Base-by-base conservation (phyloP, 2,888 invertebrate genomes). In the Nudaria mundana region DNA sequence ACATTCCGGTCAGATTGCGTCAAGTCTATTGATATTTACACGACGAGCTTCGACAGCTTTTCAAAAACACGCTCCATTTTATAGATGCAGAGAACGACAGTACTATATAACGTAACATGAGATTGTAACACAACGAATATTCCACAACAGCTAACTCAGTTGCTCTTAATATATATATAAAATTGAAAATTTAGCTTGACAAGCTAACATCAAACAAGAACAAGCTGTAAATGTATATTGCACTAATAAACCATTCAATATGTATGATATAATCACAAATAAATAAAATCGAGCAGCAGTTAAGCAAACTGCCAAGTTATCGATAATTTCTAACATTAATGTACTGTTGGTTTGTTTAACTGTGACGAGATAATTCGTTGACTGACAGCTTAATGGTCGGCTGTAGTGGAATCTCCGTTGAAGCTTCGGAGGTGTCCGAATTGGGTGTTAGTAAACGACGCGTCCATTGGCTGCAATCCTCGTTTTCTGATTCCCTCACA, bases 331-430 rank as follows among this genome's bases (percentile, higher is more conserved):
- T 49, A 48, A 46, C 7, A 25, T 28, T 38, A n/a, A 32, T 20
- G 15, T 28, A 32, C 32, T 28, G 32, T 28, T 49, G 42, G 56
- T 16, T 11, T 11, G 24, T 34, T 52, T 82, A 84, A 49, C 78
- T 76, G 63, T 69, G 71, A 30, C 71, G 73, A 44, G 78, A 56
- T 35, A 83, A 57, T 37, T 84, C 82, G 32, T 56, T 71, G 12
- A 72, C 76, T 23, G 83, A 77, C 36, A 87, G 66, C 48, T 82
- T 82, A 48, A 86, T 72, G 24, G 67, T 50, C 8, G 86, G 86
- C 57, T 86, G 88, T 30, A 86, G 56, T 3, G 86, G 83, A 39
- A 85, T 83, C 56, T 87, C 89, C 2, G 73, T 71, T 1, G 87
- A 85, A 8, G 75, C 65, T 40, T 83, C 83, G 0, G 86, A 81